These are phyloP conservation scores for Hyposoter didymator DNA, from an alignment of 2,888 invertebrate genomes.

Conservation along the genomic window DNA sequence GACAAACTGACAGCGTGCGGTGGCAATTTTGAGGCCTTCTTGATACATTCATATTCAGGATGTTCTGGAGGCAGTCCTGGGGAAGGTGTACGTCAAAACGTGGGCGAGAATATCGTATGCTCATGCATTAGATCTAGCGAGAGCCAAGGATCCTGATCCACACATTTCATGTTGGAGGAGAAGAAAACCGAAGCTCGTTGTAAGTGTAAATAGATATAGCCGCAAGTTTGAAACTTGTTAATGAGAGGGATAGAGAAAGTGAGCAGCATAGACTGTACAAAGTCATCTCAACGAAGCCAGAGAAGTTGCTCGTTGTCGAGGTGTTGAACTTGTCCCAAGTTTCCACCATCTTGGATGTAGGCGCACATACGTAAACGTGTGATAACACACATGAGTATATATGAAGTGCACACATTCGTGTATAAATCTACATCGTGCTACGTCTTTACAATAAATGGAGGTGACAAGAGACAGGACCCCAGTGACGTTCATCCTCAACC, in stretches of 20 bases:
- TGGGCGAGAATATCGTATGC: neutral
- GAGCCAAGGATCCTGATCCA: slow-evolving; percentile 35
- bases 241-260: slow-evolving; percentile 20
- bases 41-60: slow-evolving; percentile 31
- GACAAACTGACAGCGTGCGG: slow-evolving; percentile 2
- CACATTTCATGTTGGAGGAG: slow-evolving; percentile 48
- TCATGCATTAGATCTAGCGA: neutral
- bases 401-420: neutral
- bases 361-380: neutral
- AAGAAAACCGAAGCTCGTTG: slow-evolving; percentile 21
- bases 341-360: slow-evolving; percentile 42
- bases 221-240: slow-evolving; percentile 14
- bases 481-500: slow-evolving; percentile 49
- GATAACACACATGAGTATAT: neutral
- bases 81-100: neutral
- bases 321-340: slow-evolving; percentile 65
- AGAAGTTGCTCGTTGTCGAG: slow-evolving; percentile 60
- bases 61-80: neutral
- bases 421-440: neutral
- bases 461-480: slow-evolving; percentile 38
- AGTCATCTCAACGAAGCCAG: slow-evolving; percentile 52
- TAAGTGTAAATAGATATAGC: slow-evolving; percentile 44
- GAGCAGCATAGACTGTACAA: slow-evolving; percentile 32
- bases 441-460: slow-evolving; percentile 12
- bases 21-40: slow-evolving; percentile 36